Evolutionary conservation across 1,140 invertebrate genomes (phyloP), one percentile per base, ranked within the genome.

Genomic region (Drosophila neocordata): DNA sequence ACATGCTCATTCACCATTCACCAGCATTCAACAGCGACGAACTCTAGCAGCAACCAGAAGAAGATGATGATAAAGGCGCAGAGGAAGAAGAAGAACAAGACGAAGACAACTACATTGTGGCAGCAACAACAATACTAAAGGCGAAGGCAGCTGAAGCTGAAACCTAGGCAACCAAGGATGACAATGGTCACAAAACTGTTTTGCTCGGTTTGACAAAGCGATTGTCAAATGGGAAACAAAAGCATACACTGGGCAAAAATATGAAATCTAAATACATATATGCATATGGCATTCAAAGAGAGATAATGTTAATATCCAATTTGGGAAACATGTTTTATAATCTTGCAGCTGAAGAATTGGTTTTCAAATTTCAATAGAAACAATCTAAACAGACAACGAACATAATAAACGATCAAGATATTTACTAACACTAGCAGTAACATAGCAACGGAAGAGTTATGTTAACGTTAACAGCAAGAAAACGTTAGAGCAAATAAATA

Each of bases 121-220:
- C 41, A 20, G 2, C 41, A 9, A 8, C 15, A 44, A 15, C n/a
- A 15, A 13, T 4, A 38, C 22, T 24, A 5, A 31, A 31, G 27
- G 27, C 27, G 27, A 13, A 13, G 15, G 41, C 41, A 8, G 55
- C 37, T 31, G 12, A 22, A 55, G 48, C 59, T 65, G 71, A 56
- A 52, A 58, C 59, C 57, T 22, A 75, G 72, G 44, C 72, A 75
- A 65, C 7, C 52, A 57, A 65, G 34, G 72, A 75, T 72, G 61
- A 75, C 52, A 52, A 53, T 61, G 38, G 71, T 55, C 72, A 75
- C 71, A 74, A 73, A 48, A 56, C 53, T 56, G 53, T 31, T 56
- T 73, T 37, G 71, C 61, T 73, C 58, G 64, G 51, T 27, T 58
- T 75, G 72, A 75, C 72, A 75, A 68, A 75, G 74, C 72, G 72